Evolutionary conservation across 2,797 vertebrate genomes (phyloP).

Genomic region (Simalia tracyae): DNA sequence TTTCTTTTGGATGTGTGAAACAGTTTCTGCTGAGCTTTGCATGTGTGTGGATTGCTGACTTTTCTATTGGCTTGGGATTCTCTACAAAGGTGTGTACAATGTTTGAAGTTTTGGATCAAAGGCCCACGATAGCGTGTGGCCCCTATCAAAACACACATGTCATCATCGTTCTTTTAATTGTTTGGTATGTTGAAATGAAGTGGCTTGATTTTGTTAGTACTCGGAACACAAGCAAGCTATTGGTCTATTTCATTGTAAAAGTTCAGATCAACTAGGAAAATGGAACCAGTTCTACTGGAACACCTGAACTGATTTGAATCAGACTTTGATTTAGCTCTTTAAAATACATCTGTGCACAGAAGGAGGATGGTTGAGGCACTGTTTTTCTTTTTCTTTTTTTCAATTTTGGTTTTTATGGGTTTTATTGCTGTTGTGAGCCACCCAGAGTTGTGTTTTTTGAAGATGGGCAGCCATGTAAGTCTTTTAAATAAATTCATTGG

Average conservation of each 20-base stretch:
- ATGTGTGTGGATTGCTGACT: conserved; percentile 17
- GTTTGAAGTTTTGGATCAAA: background rate
- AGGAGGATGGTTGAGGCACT: background rate
- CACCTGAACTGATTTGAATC: background rate
- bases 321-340: background rate
- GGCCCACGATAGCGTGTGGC: background rate
- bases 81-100: background rate
- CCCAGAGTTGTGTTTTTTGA: background rate
- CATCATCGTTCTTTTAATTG: conserved; percentile 22
- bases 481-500: background rate
- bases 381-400: background rate
- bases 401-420: background rate
- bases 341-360: background rate
- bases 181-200: conserved; percentile 20
- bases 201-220: background rate
- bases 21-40: conserved; percentile 41
- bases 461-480: background rate
- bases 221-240: background rate
- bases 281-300: background rate
- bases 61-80: conserved; percentile 36
- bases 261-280: background rate
- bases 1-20: conserved; percentile 57
- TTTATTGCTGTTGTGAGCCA: background rate
- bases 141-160: background rate
- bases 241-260: background rate